These are phyloP conservation scores for Hemithea aestivaria DNA, from an alignment of 2,888 invertebrate species.

Conservation along the genomic window DNA sequence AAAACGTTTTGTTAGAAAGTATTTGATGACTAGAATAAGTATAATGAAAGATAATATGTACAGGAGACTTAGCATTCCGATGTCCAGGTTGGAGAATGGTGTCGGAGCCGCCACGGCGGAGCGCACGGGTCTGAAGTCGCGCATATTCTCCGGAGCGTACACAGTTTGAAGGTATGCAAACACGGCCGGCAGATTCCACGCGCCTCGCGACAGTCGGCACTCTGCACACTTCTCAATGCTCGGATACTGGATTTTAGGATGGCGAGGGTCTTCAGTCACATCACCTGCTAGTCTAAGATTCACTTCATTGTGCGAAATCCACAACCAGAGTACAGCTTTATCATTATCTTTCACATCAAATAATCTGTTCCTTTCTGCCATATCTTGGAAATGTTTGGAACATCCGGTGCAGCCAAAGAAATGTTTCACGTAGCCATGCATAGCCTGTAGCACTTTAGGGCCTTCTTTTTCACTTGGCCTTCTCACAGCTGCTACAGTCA, in stretches of 20 bases:
- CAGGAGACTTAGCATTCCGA: conserved; percentile 87
- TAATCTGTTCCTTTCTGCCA: conserved; percentile 86
- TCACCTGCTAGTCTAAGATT: conserved; percentile 93
- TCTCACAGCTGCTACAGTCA: conserved; percentile 88
- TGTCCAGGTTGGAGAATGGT: conserved; percentile 83
- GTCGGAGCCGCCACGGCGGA: conserved; percentile 50
- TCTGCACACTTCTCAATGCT: conserved; percentile 81
- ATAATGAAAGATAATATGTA: conserved; percentile 87
- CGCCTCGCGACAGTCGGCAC: conserved; percentile 79
- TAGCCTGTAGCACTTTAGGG: conserved; percentile 86
- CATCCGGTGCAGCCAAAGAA: conserved; percentile 98
- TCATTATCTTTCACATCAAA: conserved; percentile 84
- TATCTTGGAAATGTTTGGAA: conserved; percentile 91
- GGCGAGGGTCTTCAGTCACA: conserved; percentile 91
- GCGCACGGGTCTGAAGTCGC: conserved; percentile 35
- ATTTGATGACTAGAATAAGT: conserved; percentile 86
- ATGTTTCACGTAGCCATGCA: conserved; percentile 92
- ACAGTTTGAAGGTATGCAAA: conserved; percentile 79
- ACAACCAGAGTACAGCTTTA: conserved; percentile 93
- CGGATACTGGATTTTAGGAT: conserved; percentile 95
- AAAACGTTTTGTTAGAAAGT: conserved; percentile 84
- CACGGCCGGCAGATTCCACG: conserved; percentile 83
- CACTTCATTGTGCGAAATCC: conserved; percentile 96
- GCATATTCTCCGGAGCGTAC: conserved; percentile 59
- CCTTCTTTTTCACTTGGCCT: conserved; percentile 76